Percentiles rank a stretch among this genome's conserved stretches.
These are phyloP conservation scores for Trichechus manatus DNA, from an alignment of 2,113 vertebrate genomes.

Conservation along the genomic window DNA sequence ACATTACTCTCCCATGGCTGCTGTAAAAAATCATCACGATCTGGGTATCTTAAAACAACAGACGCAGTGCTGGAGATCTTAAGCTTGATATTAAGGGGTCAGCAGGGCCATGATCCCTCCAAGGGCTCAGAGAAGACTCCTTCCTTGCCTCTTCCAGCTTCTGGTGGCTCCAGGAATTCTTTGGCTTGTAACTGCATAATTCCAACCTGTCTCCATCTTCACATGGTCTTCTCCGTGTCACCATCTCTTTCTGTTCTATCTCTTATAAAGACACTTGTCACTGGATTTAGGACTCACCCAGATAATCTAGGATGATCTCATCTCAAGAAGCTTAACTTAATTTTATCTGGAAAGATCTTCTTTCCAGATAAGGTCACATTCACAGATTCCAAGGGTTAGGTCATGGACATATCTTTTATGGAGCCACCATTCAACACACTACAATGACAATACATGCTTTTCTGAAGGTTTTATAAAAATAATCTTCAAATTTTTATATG, in stretches of 20 bases:
- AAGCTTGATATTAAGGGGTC: background rate
- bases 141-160: background rate
- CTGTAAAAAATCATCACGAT: background rate
- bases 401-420: background rate
- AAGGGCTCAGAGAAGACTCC: background rate
- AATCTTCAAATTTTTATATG: background rate
- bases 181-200: rapidly evolving
- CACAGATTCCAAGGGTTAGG: background rate
- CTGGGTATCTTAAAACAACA: background rate
- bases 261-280: background rate
- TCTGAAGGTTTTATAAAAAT: background rate
- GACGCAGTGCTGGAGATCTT: background rate
- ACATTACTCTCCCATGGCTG: background rate
- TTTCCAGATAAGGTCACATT: background rate
- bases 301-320: background rate
- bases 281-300: background rate
- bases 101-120: too few relatives aligned
- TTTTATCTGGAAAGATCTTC: background rate
- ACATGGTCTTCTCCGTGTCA: background rate
- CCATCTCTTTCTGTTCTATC: background rate
- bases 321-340: background rate
- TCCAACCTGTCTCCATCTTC: too few relatives aligned
- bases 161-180: background rate
- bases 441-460: background rate
- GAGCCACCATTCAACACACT: rapidly evolving